phyloP scores from a whole-genome alignment of 2,797 vertebrate species.

The Pampus argenteus region DNA sequence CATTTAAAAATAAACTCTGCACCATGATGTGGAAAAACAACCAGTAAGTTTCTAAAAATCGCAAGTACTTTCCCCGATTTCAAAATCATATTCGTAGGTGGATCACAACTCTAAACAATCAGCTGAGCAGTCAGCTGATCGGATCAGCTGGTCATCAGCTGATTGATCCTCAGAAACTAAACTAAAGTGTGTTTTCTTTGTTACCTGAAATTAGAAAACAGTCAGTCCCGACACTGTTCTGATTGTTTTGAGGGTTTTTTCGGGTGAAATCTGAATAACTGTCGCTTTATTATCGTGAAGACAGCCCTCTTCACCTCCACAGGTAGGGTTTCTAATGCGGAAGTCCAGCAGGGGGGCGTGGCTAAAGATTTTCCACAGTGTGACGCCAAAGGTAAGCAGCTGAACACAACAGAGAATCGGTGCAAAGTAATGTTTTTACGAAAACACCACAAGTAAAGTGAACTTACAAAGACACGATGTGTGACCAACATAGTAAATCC shows the following conservation, averaged over 20 bases:
- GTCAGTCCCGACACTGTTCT: neutral
- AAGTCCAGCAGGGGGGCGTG: slow-evolving; percentile 40
- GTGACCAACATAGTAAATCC: no score
- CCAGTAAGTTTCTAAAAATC: neutral
- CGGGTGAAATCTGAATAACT: rapidly evolving
- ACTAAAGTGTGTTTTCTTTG: no score
- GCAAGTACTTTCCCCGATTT: neutral
- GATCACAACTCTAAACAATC: neutral
- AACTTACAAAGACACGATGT: no score
- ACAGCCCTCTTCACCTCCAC: neutral
- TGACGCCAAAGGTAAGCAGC: neutral
- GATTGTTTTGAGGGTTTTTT: neutral
- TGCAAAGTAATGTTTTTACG: neutral
- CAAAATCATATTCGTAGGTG: neutral
- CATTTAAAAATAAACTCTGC: neutral
- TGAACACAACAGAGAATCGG: neutral
- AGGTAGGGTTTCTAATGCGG: slow-evolving; percentile 13
- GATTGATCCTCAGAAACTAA: neutral
- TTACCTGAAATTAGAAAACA: neutral
- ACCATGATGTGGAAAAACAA: neutral
- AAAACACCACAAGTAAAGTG: neutral
- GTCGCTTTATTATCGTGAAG: neutral
- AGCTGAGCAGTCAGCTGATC: slow-evolving; percentile 31
- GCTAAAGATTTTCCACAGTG: neutral
- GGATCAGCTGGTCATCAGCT: slow-evolving; percentile 20